Base-by-base conservation (phyloP, 2,113 vertebrate genomes). In the Dolichotis patagonum region DNA sequence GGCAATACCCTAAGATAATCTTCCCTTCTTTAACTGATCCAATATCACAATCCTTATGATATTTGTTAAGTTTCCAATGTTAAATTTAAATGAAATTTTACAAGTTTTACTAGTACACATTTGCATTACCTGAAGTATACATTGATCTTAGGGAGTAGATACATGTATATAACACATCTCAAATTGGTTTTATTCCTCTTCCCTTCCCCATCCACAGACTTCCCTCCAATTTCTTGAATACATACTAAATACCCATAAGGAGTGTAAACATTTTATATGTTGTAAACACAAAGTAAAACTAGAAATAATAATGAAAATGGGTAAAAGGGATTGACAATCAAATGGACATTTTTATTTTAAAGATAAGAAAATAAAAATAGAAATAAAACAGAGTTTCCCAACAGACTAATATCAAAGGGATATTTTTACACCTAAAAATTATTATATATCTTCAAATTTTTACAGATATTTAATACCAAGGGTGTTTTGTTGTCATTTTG, bases 31-130 rank as follows among this genome's bases (percentile, higher is more conserved):
- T 89, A 49, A 90, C 22, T 63, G 13, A n/a, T 85, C n/a, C n/a
- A 43, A 22, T 63, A 19, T 60, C 77, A 81, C 35, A 12, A 69
- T 7, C 52, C 58, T 54, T 90, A 9, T 38, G 41, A 69, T 1
- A 46, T 20, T 77, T 58, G 49, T 14, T 43, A 43, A 30, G 12
- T 69, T 85, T 90, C 38, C 73, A 58, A 13, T 58, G 22, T 56
- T 62, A 89, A 94, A 73, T 90, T 90, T n/a, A 90, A 96, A 65
- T 41, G 19, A 17, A 13, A 56, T 85, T 69, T 75, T 43, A 75
- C 9, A 43, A 75, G 26, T 75, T 43, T 75, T 43, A 24, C 38
- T 24, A 41, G 8, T 75, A 43, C 71, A 75, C 43, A 22, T 75
- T 43, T 75, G 52, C 38, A 43, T 38, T 75, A 43, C 71, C 41